Percentiles rank a stretch among this genome's conserved stretches.
phyloP scores from a whole-genome alignment of 1,140 invertebrate species.

The Pogonomyrmex barbatus region DNA sequence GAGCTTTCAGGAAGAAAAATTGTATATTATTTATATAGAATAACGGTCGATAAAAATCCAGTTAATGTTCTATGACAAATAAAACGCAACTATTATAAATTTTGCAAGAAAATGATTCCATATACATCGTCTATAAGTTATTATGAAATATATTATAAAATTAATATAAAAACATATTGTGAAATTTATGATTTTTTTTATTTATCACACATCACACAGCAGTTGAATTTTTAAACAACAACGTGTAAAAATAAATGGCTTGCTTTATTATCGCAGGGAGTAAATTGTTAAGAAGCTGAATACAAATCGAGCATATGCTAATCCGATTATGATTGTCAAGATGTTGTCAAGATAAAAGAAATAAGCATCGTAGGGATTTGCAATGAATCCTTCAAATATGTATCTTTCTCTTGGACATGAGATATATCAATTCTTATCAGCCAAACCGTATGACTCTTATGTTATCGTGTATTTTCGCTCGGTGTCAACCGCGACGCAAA shows the following conservation, averaged over 20 bases:
- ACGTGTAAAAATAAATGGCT: background rate
- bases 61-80: background rate
- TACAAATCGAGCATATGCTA: background rate
- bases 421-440: constrained; percentile 35
- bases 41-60: background rate
- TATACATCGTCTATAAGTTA: background rate
- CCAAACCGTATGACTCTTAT: background rate
- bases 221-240: background rate
- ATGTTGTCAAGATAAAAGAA: constrained; percentile 22
- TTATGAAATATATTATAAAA: too few relatives aligned
- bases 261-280: background rate
- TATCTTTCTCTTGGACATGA: background rate
- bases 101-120: background rate
- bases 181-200: background rate
- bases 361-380: background rate
- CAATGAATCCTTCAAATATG: background rate
- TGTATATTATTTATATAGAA: constrained; percentile 14
- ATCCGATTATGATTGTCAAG: background rate
- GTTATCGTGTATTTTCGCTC: constrained; percentile 30
- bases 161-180: too few relatives aligned
- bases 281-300: constrained; percentile 2
- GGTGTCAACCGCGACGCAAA: constrained; percentile 40
- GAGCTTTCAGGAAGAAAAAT: constrained; percentile 10
- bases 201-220: background rate
- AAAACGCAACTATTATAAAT: background rate